A percentile compares a stretch with the other conserved stretches of the same genome.
Evolutionary conservation across 2,888 invertebrate species (phyloP).

Genomic region (Phasia obesa): DNA sequence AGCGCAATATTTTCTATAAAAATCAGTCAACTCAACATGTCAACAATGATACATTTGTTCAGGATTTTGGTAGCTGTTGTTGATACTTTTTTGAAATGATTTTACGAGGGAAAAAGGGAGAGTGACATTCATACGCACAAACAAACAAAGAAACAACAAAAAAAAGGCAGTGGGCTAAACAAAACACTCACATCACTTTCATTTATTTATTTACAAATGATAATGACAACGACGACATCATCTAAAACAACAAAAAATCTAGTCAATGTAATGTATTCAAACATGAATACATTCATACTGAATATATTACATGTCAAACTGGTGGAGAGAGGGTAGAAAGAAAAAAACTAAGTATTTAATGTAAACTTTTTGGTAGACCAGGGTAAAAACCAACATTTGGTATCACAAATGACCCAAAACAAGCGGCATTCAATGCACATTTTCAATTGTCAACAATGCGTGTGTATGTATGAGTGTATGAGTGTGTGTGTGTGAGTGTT

Average conservation of each 20-base stretch:
- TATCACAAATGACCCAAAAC: slow-evolving; percentile 71
- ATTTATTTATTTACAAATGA: slow-evolving; percentile 37
- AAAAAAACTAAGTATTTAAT: slow-evolving; percentile 42
- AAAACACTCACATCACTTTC: background rate
- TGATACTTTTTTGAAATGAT: background rate
- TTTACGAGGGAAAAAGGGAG: slow-evolving; percentile 4
- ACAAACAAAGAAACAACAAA: background rate
- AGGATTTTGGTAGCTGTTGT: background rate
- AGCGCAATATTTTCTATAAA: background rate
- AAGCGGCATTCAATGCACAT: slow-evolving; percentile 66
- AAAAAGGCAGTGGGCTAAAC: slow-evolving; percentile 10
- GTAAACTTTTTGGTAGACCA: slow-evolving; percentile 69
- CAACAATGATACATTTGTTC: slow-evolving; percentile 47
- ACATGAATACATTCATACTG: slow-evolving; percentile 33
- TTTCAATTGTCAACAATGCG: slow-evolving; percentile 39
- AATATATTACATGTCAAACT: slow-evolving; percentile 43
- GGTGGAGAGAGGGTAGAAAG: background rate
- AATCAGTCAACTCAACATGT: slow-evolving; percentile 33
- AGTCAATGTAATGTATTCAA: slow-evolving; percentile 32
- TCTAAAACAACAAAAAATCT: slow-evolving; percentile 14
- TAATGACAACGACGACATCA: slow-evolving; percentile 41
- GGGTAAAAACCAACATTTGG: slow-evolving; percentile 70
- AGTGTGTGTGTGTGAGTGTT: background rate
- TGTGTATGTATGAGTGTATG: background rate
- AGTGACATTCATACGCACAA: background rate